These are phyloP conservation scores for Matsumyia berberina DNA, from an alignment of 2,888 invertebrate species.

Conservation along the genomic window DNA sequence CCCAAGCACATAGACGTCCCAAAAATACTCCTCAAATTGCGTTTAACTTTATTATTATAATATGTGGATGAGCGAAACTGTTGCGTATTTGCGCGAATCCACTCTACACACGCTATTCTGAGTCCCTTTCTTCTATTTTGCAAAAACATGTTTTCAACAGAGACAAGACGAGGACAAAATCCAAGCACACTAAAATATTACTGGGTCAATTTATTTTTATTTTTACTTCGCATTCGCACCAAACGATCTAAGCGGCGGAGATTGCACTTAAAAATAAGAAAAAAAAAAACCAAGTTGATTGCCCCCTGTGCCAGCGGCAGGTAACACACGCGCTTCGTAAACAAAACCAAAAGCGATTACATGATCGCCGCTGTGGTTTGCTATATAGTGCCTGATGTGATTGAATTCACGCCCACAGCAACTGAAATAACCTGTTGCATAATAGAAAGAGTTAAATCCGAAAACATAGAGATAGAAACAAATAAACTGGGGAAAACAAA, in stretches of 20 bases:
- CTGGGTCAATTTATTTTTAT: constrained; percentile 31
- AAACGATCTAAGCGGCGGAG: constrained; percentile 14
- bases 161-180: background rate
- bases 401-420: constrained; percentile 58
- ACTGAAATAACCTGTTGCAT: constrained; percentile 66
- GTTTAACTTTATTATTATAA: constrained; percentile 7
- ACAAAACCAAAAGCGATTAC: constrained; percentile 59
- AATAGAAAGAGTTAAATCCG: constrained; percentile 33
- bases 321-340: constrained; percentile 48
- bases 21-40: constrained; percentile 16
- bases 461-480: constrained; percentile 5
- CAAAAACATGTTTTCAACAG: constrained; percentile 28
- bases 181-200: constrained; percentile 22
- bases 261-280: constrained; percentile 49
- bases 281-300: constrained; percentile 61
- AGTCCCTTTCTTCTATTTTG: background rate
- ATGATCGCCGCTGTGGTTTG: constrained; percentile 19
- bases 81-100: constrained; percentile 21
- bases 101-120: background rate
- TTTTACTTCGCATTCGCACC: background rate
- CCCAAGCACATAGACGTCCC: constrained; percentile 1
- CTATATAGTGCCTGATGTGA: constrained; percentile 13
- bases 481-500: constrained; percentile 20
- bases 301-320: constrained; percentile 33
- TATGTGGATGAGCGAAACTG: constrained; percentile 5